Conservation (phyloP, 2,113 vertebrate genomes). For the Cyanoderma ruficeps region DNA sequence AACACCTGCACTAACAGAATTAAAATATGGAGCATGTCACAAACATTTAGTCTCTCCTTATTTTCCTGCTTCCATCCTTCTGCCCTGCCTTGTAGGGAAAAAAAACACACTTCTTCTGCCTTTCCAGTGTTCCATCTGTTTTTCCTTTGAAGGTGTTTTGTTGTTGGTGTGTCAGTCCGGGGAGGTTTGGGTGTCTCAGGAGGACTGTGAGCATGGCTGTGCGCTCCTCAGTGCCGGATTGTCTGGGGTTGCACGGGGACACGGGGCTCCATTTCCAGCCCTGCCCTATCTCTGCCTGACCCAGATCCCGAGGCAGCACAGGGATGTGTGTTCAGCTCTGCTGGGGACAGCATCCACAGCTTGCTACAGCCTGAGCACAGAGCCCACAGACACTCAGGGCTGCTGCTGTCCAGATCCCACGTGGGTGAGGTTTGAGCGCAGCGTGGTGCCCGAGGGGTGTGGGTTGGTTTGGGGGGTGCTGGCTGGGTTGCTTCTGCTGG, state of each 20-base stretch:
- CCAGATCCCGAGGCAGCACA: neutral
- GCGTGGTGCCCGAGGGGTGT: fast-evolving
- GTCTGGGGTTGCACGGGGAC: neutral
- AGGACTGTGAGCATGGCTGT: fast-evolving
- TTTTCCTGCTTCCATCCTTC: neutral
- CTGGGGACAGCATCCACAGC: fast-evolving
- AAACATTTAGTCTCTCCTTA: neutral
- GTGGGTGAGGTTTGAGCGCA: fast-evolving
- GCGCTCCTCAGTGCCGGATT: fast-evolving
- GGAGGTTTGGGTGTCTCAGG: neutral
- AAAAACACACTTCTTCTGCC: neutral
- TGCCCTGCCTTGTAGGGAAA: neutral
- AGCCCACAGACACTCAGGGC: fast-evolving
- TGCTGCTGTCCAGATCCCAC: neutral
- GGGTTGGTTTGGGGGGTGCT: fast-evolving
- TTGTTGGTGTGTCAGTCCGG: fast-evolving
- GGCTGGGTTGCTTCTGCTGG: neutral
- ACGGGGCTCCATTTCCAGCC: neutral
- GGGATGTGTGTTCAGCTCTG: neutral
- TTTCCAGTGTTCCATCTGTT: neutral
- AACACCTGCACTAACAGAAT: neutral
- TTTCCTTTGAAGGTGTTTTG: neutral
- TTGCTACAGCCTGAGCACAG: neutral
- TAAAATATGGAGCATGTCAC: neutral
- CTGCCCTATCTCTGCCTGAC: conserved; percentile 4